Percentiles rank a stretch among this genome's conserved stretches.
Conservation (phyloP, 2,888 invertebrate genomes). For the Eupithecia subfuscata region DNA sequence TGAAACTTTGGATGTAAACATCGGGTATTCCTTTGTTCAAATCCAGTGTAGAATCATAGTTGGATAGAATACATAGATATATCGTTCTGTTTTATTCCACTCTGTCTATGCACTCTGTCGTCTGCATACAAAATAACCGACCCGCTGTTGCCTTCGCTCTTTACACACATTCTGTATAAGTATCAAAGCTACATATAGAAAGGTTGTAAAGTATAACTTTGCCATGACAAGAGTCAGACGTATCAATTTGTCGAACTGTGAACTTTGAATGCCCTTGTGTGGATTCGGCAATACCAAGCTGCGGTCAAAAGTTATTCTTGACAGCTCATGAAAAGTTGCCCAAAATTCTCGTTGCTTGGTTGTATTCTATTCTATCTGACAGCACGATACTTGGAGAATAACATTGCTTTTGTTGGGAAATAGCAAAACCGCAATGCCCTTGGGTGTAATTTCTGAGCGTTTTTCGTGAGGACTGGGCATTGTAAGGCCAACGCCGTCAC, state of each 20-base stretch:
- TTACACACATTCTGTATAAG: slow-evolving; percentile 34
- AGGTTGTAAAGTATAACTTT: slow-evolving; percentile 23
- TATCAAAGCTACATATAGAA: not conserved
- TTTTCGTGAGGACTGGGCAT: slow-evolving; percentile 12
- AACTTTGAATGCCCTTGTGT: slow-evolving; percentile 35
- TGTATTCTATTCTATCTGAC: slow-evolving; percentile 14
- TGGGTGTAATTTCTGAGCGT: slow-evolving; percentile 12
- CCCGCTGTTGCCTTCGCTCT: slow-evolving; percentile 35
- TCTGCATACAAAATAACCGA: slow-evolving; percentile 58
- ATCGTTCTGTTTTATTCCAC: slow-evolving; percentile 39
- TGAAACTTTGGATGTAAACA: slow-evolving; percentile 37
- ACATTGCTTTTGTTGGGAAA: slow-evolving; percentile 6
- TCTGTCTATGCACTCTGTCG: slow-evolving; percentile 57
- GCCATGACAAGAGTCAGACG: slow-evolving; percentile 37
- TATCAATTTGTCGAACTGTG: slow-evolving; percentile 42
- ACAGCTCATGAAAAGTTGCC: slow-evolving; percentile 34
- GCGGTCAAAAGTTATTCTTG: slow-evolving; percentile 35
- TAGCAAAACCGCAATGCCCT: slow-evolving; percentile 12
- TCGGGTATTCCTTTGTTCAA: slow-evolving; percentile 40
- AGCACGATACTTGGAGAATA: slow-evolving; percentile 11
- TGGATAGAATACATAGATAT: slow-evolving; percentile 33
- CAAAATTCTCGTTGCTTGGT: slow-evolving; percentile 13
- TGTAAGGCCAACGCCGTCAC: slow-evolving; percentile 8
- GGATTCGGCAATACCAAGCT: slow-evolving; percentile 36
- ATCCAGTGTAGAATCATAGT: slow-evolving; percentile 36